Conservation (phyloP, 2,888 invertebrate genomes). For the Panzeria rudis region DNA sequence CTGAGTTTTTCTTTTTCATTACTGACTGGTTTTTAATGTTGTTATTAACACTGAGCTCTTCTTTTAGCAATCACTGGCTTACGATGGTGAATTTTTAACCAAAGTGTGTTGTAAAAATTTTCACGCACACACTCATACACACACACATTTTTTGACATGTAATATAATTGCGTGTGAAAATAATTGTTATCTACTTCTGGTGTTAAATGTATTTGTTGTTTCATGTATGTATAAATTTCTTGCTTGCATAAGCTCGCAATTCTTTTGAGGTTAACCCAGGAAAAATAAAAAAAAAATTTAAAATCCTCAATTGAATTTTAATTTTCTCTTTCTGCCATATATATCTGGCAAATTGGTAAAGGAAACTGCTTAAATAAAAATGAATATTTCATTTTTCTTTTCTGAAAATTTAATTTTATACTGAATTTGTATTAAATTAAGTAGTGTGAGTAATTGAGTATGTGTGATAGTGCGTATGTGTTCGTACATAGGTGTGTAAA, state of each 20-base stretch:
- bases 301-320: slow-evolving; percentile 44
- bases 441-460: neutral
- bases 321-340: slow-evolving; percentile 22
- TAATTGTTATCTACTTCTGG: slow-evolving; percentile 40
- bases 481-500: neutral
- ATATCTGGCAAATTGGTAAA: neutral
- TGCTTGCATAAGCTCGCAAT: slow-evolving; percentile 13
- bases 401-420: slow-evolving; percentile 30
- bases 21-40: neutral
- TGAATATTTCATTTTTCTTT: neutral
- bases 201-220: slow-evolving; percentile 8
- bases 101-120: slow-evolving; percentile 1
- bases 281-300: slow-evolving; percentile 2
- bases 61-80: slow-evolving; percentile 4
- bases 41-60: neutral
- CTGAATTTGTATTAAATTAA: neutral
- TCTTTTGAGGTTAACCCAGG: slow-evolving; percentile 55
- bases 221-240: neutral
- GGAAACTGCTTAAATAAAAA: neutral
- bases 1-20: neutral
- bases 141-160: slow-evolving; percentile 53
- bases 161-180: slow-evolving; percentile 60
- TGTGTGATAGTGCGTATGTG: neutral
- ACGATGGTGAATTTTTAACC: slow-evolving; percentile 10
- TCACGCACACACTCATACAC: neutral